phyloP scores from a whole-genome alignment of 2,113 vertebrate genomes.

The Poeciliopsis occidentalis region DNA sequence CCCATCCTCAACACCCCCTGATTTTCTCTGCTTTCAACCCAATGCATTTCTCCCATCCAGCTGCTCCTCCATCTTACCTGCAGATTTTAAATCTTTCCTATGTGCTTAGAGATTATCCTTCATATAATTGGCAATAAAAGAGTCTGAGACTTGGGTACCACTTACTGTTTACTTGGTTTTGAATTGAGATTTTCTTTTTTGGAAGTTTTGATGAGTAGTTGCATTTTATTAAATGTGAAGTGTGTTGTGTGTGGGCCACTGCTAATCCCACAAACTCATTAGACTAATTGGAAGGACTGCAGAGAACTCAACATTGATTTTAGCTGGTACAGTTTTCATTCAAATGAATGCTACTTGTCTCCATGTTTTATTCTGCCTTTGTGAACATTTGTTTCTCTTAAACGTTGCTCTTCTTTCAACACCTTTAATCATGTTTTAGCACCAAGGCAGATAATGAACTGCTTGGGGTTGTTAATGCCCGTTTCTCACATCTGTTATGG shows the following conservation, averaged over 20 bases:
- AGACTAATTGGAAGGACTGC: conserved; percentile 74
- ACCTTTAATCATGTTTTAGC: conserved; percentile 4
- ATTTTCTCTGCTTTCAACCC: conserved; percentile 38
- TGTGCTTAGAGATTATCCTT: conserved; percentile 27
- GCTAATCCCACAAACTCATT: conserved; percentile 74
- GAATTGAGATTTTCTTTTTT: neutral
- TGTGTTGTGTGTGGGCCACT: conserved; percentile 6
- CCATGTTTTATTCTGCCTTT: conserved; percentile 24
- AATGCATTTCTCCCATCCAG: conserved; percentile 39
- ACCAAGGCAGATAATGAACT: conserved; percentile 8
- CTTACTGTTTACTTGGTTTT: conserved; percentile 28
- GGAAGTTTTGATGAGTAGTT: conserved; percentile 15
- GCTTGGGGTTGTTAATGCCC: neutral
- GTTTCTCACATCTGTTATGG: neutral
- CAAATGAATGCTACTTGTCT: conserved; percentile 30
- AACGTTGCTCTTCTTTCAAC: conserved; percentile 3
- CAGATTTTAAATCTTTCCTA: conserved; percentile 18
- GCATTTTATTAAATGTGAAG: conserved; percentile 25
- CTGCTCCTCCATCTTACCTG: conserved; percentile 15
- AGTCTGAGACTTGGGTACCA: neutral
- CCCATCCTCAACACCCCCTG: conserved; percentile 30
- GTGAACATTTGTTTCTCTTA: neutral
- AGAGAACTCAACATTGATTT: conserved; percentile 65
- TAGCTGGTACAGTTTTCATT: conserved; percentile 51
- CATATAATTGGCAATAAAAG: conserved; percentile 16